Base-by-base conservation (phyloP, 2,888 invertebrate species). In the Andricus curvator region DNA sequence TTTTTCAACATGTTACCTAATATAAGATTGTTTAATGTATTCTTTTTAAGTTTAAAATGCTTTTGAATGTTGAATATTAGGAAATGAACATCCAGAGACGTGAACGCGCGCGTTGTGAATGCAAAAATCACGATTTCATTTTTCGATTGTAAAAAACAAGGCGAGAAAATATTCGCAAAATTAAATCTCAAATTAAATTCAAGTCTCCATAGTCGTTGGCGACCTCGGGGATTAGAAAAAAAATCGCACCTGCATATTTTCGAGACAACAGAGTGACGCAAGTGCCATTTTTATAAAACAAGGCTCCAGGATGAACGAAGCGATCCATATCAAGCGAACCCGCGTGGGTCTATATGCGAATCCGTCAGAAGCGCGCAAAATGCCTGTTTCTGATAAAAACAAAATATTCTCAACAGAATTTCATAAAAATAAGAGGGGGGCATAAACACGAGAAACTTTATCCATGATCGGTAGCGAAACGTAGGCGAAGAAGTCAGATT, bases 181-280 rank as follows among this genome's bases (percentile, higher is more conserved):
- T 9, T 33, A 64, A 64, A 29, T 65, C 17, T 15, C 29, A 15
- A 66, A 37, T 25, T 44, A 20, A 20, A 51, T 15, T 48, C n/a
- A 48, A 68, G 11, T 25, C 6, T 6, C 29, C 5, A 78, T 64
- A 48, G 29, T n/a, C 11, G 20, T 77, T 66, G 56, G 33, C 56
- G 66, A 78, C 80, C 9, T 82, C 78, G 81, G 65, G 80, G 44
- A 77, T 17, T 41, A 48, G 56, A 78, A 37, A 82, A 84, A 81
- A 87, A 85, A 85, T 85, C 81, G 79, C 81, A 78, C 78, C 64
- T 84, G 85, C 65, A 82, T 33, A 74, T 74, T 74, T 74, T 74
- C 70, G 74, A 74, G 37, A 37, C 56, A 29, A 37, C 2, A 41
- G 68, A 74, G 51, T 74, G 74, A 74, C 56, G 74, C 74, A 74